Conservation (phyloP, 2,797 vertebrate species). For the Sebastes kiyomatsui region DNA sequence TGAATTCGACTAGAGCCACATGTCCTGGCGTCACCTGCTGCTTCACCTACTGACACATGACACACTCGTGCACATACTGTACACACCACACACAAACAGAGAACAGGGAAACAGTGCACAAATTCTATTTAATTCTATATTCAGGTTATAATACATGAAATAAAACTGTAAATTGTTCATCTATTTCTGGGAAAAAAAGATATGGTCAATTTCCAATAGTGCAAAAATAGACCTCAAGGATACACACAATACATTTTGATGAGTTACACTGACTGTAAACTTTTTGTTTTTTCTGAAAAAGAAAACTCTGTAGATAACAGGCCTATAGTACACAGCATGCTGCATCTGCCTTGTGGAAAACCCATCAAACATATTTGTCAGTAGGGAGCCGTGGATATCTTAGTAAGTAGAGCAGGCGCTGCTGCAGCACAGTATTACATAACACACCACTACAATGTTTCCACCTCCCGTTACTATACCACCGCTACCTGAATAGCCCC, state of each 20-base stretch:
- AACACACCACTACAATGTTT: constrained; percentile 44
- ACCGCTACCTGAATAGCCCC: constrained; percentile 31
- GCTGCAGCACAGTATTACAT: constrained; percentile 45
- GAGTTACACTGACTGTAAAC: not conserved
- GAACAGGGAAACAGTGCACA: not conserved
- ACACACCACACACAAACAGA: constrained; percentile 1
- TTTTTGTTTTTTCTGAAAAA: not conserved
- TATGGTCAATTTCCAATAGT: not conserved
- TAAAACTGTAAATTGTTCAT: not conserved
- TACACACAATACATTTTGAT: not conserved
- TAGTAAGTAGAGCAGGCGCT: constrained; percentile 27
- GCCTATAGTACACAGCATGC: not conserved
- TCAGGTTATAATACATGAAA: too few relatives aligned
- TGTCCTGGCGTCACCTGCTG: constrained; percentile 46
- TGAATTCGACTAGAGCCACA: constrained; percentile 30
- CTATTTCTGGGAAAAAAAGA: not conserved
- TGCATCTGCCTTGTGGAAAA: constrained; percentile 3
- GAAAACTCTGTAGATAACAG: not conserved
- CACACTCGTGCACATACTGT: not conserved
- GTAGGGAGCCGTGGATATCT: constrained; percentile 2
- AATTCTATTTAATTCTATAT: not conserved
- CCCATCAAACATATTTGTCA: constrained; percentile 26
- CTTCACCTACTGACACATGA: constrained; percentile 37
- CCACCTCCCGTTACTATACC: constrained; percentile 28
- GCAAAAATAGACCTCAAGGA: not conserved